phyloP scores from a whole-genome alignment of 1,140 invertebrate species.

The Euura lappo region DNA sequence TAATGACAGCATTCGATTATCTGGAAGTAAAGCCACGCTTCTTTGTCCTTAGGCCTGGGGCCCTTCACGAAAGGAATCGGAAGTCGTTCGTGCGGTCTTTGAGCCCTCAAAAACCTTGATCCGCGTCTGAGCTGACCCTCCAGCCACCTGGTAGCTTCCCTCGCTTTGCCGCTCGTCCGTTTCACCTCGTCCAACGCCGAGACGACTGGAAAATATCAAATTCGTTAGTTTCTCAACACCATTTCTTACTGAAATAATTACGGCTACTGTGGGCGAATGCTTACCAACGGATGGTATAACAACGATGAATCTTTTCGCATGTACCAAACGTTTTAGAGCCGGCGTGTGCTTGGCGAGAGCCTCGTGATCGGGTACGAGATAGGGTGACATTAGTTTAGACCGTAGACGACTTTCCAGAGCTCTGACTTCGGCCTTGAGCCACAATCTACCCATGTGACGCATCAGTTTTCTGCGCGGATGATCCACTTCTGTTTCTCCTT shows the following conservation, averaged over 20 bases:
- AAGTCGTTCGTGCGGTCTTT: slow-evolving; percentile 78
- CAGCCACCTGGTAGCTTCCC: slow-evolving; percentile 91
- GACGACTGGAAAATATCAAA: slow-evolving; percentile 71
- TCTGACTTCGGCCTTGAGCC: slow-evolving; percentile 76
- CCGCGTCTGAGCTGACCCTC: slow-evolving; percentile 85
- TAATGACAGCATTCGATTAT: slow-evolving; percentile 76
- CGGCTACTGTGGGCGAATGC: slow-evolving; percentile 30
- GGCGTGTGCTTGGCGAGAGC: slow-evolving; percentile 74
- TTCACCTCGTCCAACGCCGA: slow-evolving; percentile 87
- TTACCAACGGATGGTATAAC: slow-evolving; percentile 81
- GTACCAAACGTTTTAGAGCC: slow-evolving; percentile 79
- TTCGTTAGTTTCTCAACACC: slow-evolving; percentile 16
- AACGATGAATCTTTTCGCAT: slow-evolving; percentile 78
- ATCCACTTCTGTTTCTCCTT: slow-evolving; percentile 33
- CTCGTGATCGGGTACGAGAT: slow-evolving; percentile 76
- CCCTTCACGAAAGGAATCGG: slow-evolving; percentile 77
- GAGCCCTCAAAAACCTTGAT: slow-evolving; percentile 81
- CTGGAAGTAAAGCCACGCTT: slow-evolving; percentile 71
- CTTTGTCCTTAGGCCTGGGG: slow-evolving; percentile 71
- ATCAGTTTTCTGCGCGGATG: slow-evolving; percentile 61
- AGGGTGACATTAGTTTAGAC: slow-evolving; percentile 68
- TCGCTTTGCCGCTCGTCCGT: slow-evolving; percentile 74
- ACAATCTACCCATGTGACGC: slow-evolving; percentile 77
- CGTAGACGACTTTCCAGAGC: slow-evolving; percentile 67
- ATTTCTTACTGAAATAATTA: slow-evolving; percentile 10